Percentiles rank a stretch among this genome's conserved stretches.
These are phyloP conservation scores for Petaurus breviceps DNA, from an alignment of 2,113 vertebrate species.

Conservation along the genomic window DNA sequence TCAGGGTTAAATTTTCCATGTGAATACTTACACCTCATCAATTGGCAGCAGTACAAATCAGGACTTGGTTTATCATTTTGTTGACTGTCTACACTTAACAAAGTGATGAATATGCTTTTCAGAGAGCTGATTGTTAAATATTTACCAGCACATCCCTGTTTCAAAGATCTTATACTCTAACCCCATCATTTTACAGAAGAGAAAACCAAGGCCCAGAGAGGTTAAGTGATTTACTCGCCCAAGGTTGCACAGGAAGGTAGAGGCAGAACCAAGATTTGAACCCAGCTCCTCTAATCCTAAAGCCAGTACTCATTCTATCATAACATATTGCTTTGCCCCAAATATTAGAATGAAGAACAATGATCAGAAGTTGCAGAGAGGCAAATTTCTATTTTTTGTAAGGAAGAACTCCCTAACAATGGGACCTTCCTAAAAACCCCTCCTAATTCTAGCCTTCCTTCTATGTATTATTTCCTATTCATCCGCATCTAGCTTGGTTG, in stretches of 20 bases:
- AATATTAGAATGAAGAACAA: not conserved
- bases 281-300: not conserved
- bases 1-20: not conserved
- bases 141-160: not conserved
- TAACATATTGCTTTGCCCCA: not conserved
- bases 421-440: not conserved
- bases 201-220: not conserved
- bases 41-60: not conserved
- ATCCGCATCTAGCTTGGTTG: not conserved
- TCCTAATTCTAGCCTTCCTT: not conserved
- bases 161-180: not conserved
- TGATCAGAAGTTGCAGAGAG: not conserved
- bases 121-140: not conserved
- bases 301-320: not conserved
- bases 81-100: not conserved
- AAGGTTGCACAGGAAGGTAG: not conserved
- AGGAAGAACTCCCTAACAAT: not conserved
- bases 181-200: not conserved
- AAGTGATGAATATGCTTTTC: not conserved
- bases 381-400: not conserved
- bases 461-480: not conserved
- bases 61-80: not conserved
- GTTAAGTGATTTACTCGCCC: not conserved
- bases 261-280: not conserved
- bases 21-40: not conserved